Evolutionary conservation across 2,888 invertebrate genomes (phyloP).

Genomic region (Strigamia maritima): DNA sequence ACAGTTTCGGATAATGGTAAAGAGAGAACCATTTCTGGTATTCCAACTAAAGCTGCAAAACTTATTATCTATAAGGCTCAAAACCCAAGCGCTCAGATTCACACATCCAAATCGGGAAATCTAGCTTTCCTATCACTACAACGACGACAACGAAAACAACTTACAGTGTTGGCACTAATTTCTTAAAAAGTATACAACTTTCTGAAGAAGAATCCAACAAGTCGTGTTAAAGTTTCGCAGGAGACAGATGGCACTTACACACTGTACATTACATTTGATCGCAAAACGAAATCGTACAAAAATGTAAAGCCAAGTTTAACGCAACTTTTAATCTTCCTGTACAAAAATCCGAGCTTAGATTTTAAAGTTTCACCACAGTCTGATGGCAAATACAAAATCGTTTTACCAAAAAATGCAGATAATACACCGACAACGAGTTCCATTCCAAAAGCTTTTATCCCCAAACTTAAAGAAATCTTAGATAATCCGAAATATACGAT

Average conservation of each 20-base stretch:
- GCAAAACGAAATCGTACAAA: neutral
- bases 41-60: neutral
- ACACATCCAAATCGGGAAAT: neutral
- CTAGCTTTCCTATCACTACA: neutral
- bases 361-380: neutral
- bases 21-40: neutral
- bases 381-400: neutral
- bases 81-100: neutral
- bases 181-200: neutral
- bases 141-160: neutral
- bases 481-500: neutral
- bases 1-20: neutral
- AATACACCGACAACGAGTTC: neutral
- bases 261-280: neutral
- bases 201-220: neutral
- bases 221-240: neutral
- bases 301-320: neutral
- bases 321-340: neutral
- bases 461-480: neutral
- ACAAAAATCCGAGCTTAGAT: neutral
- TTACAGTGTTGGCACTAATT: neutral
- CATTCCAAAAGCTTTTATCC: neutral
- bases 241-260: neutral
- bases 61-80: neutral
- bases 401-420: neutral